Evolutionary conservation across 1,140 invertebrate genomes (phyloP), one percentile per base, ranked within the genome.

Genomic region (Sipha flava): DNA sequence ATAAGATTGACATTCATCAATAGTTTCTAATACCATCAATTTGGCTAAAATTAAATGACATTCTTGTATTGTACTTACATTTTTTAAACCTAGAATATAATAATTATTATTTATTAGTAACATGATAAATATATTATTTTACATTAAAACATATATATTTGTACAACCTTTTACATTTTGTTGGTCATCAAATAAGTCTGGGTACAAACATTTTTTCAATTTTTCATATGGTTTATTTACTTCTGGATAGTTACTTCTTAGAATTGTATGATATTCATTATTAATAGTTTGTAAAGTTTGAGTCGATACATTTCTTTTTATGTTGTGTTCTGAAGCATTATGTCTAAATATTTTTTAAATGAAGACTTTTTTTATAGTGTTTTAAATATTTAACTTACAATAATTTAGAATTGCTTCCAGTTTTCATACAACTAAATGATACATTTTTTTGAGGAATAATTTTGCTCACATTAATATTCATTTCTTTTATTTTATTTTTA

Each of bases 371-470:
- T 54, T 9, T 12, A 3, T 40, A 3, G n/a, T 29, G 21, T 37
- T 14, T 16, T 34, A 31, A 26, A 31, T 26, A 54, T 54, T 16
- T 73, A 26, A 37, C 70, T 57, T 77, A 77, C 73, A 77, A 77
- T 59, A 77, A 77, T 29, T 40, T 77, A 26, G 34, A 59, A 7
- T 77, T 77, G 14, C 73, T 77, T 26, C 52, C 73, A 18, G 52
- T 77, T 59, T 77, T 77, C 73, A 77, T 77, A 43, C 52, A 77
- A 9, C 73, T 77, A 77, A 77, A 77, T 77, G 73, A 77, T 10
- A 57, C 49, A 57, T 77, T 77, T 77, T 77, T 77, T 9, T 77
- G 73, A 57, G 73, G 73, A 1, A 77, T 5, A 21, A 59, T 10
- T n/a, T 77, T 77, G 37, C 54, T 77, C 1, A 77, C 40, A 70